Evolutionary conservation across 2,888 invertebrate species (phyloP), one percentile per base, ranked within the genome.

Genomic region (Eucriotettix oculatus): DNA sequence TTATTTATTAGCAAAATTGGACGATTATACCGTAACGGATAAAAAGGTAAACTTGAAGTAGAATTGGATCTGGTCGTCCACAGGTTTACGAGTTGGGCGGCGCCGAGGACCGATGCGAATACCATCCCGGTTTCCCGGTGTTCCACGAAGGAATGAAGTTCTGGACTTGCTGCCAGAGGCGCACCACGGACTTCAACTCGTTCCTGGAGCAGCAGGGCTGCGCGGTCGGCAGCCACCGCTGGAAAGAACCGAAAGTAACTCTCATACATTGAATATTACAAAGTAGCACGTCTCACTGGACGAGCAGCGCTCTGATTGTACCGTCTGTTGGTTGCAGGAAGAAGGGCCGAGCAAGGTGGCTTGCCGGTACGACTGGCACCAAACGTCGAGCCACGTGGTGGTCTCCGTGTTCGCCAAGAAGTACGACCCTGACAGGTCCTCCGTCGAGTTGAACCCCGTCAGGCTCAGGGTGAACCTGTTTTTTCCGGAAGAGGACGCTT

Each of bases 141-240:
- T 98, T 98, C 72, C 97, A 98, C 68, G 97, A 98, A 76, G 97
- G 96, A 0, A 76, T 96, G 71, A 98, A 98, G 72, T 98, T 84
- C 73, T 98, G 97, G 97, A 88, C 94, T 0, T 99, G 99, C 71
- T 99, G 99, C 70, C 84, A 88, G 67, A 87, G 86, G 69, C 84
- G 86, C 69, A 98, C 98, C 0, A 86, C 91, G 1, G 98, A 99
- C 71, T 99, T 99, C 71, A 83, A 89, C 60, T 82, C 81, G 1
- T 99, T 99, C 71, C 78, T 99, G 60, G 87, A 85, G 59, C 98
- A 98, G 77, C 84, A 82, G 58, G 99, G 99, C 0, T 99, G 99
- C 71, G 78, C 80, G 9, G 78, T 79, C 61, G 97, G 95, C 9
- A 78, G 78, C 56, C 99, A 99, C 75, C 76, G 85, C 62, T 99